Conservation (phyloP, 2,113 vertebrate species). For the Pterocles gutturalis region DNA sequence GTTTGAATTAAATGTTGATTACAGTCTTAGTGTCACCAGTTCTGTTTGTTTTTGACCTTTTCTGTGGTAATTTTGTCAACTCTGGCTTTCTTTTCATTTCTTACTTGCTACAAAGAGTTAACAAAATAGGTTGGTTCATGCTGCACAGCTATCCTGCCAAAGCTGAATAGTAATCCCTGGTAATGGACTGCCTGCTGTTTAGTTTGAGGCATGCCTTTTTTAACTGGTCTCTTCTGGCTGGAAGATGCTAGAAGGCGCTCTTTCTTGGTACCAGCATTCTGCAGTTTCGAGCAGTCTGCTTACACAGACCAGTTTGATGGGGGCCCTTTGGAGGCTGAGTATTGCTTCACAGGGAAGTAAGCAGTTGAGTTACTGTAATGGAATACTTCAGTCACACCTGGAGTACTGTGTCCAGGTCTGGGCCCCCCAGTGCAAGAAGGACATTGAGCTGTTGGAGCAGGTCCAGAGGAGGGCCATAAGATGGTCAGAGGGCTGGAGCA, state of each 20-base stretch:
- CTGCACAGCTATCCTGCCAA: not conserved
- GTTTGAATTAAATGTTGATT: not conserved
- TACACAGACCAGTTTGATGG: not conserved
- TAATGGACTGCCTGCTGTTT: not conserved
- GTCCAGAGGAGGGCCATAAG: too few species aligned
- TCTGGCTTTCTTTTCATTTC: not conserved
- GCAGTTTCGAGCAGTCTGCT: not conserved
- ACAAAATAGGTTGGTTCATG: not conserved
- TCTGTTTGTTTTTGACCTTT: not conserved
- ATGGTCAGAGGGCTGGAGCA: too few species aligned
- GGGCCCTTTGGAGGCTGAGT: not conserved
- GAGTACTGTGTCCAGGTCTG: too few species aligned
- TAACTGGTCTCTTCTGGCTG: not conserved
- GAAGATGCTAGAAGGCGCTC: not conserved
- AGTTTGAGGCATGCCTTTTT: not conserved
- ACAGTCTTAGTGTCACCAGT: not conserved
- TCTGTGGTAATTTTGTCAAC: not conserved
- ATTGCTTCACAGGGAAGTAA: not conserved
- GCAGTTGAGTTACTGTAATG: not conserved
- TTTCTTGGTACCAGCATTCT: not conserved
- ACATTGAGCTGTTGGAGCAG: too few species aligned
- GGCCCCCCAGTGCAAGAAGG: too few species aligned
- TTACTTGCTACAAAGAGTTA: not conserved
- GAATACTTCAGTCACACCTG: too few species aligned
- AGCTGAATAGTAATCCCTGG: not conserved